Evolutionary conservation across 2,113 vertebrate species (phyloP).

Genomic region (Megaceryle maxima): DNA sequence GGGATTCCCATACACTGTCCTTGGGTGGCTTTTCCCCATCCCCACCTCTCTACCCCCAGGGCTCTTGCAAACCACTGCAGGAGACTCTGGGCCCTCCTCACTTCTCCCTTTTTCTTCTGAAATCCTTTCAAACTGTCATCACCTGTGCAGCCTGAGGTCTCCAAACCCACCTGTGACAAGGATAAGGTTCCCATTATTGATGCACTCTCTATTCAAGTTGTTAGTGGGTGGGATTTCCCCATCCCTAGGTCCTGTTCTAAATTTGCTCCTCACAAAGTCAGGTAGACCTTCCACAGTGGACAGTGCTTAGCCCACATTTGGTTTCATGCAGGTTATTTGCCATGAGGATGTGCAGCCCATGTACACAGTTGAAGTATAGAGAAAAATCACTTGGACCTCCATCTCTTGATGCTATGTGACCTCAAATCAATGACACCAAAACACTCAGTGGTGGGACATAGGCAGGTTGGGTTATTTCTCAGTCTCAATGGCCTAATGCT

Average conservation of each 20-base stretch:
- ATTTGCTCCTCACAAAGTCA: not conserved
- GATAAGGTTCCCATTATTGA: not conserved
- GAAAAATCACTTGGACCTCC: not conserved
- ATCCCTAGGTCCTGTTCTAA: not conserved
- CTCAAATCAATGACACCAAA: not conserved
- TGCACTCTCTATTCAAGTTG: not conserved
- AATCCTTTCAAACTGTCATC: not conserved
- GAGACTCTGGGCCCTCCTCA: accelerated
- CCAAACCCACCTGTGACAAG: not conserved
- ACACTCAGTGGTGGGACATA: accelerated
- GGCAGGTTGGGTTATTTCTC: not conserved
- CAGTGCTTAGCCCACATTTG: not conserved
- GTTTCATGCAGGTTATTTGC: not conserved
- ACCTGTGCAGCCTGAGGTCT: not conserved
- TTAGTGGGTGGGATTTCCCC: not conserved
- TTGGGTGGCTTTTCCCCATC: not conserved
- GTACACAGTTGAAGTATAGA: accelerated
- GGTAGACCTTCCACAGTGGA: not conserved
- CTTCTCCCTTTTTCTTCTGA: not conserved
- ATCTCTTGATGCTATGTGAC: not conserved
- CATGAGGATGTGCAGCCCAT: not conserved
- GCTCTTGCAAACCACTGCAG: not conserved
- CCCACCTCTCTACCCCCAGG: not conserved
- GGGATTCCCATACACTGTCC: not conserved
- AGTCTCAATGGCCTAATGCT: accelerated